Evolutionary conservation across 1,140 invertebrate genomes (phyloP).

Genomic region (Adoxophyes honmai): DNA sequence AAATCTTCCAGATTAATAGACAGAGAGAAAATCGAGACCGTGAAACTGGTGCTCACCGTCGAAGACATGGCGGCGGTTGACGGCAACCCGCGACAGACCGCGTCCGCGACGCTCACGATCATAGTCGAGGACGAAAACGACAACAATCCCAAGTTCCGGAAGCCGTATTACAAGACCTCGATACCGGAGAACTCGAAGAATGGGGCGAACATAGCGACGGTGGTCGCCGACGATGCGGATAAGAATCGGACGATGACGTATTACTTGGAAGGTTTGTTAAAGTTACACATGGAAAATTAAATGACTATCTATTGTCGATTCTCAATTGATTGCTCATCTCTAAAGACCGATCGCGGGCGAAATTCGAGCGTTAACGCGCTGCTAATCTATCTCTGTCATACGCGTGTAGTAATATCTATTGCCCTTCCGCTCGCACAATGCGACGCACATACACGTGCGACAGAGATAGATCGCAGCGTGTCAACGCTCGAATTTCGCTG

Average conservation of each 20-base stretch:
- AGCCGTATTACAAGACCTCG: slow-evolving; percentile 86
- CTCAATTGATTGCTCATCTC: too few species aligned
- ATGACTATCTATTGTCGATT: too few species aligned
- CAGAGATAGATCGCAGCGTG: too few species aligned
- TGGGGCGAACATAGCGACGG: slow-evolving; percentile 87
- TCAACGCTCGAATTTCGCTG: too few species aligned
- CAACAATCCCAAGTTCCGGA: slow-evolving; percentile 91
- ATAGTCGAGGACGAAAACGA: slow-evolving; percentile 93
- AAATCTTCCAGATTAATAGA: slow-evolving; percentile 79
- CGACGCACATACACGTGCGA: too few species aligned
- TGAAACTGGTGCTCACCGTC: slow-evolving; percentile 86
- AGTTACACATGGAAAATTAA: too few species aligned
- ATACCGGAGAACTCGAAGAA: slow-evolving; percentile 94
- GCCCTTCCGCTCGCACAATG: too few species aligned
- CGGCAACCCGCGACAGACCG: slow-evolving; percentile 81
- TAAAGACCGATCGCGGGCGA: too few species aligned
- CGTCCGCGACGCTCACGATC: slow-evolving; percentile 85
- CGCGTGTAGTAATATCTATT: too few species aligned
- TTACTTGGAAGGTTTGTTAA: slow-evolving; percentile 81
- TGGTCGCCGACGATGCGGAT: slow-evolving; percentile 92
- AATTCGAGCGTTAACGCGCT: too few species aligned
- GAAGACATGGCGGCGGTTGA: slow-evolving; percentile 91
- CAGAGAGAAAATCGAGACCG: slow-evolving; percentile 89
- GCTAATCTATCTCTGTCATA: too few species aligned
- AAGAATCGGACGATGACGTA: slow-evolving; percentile 92